Base-by-base conservation (phyloP, 2,888 invertebrate genomes). In the Limnephilus marmoratus region DNA sequence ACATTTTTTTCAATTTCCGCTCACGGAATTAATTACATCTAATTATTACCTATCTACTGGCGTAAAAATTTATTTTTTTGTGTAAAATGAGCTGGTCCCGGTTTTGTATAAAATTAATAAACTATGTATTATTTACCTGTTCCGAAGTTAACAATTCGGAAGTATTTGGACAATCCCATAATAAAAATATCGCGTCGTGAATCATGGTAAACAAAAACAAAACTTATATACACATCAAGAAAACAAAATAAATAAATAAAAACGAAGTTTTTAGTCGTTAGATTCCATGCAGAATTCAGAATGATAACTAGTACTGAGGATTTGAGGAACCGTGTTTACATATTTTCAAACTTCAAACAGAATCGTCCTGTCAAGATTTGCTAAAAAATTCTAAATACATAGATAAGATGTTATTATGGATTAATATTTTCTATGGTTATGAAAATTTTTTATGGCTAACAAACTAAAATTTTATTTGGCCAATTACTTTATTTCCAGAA, bases 141-240 rank as follows among this genome's bases (percentile, higher is more conserved):
- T 94, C 94, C 83, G 92, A 92, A 90, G 93, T 93, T 83, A 93
- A 93, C 86, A 93, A 93, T 90, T 95, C 94, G 34, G 94, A 94
- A 45, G 94, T 94, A 90, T 95, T 95, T 24, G 96, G 96, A 94
- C 96, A 97, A 94, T 97, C 97, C 97, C 97, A 97, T 90, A 97
- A 95, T 93, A 97, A 96, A 93, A 97, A 94, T 92, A 97, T 95
- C 41, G 97, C 96, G 94, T 97, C 97, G 94, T 97, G 97, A 92
- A 97, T 96, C 97, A 97, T 97, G 94, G 94, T 95, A 12, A 81
- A 86, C 5, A 15, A 68, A 68, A 7, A 5, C 68, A 68, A 68
- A 68, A 68, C 18, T 68, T 68, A 68, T 4, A 24, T 24, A 68
- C 68, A 68, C 68, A 68, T 24, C 9, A 68, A 68, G 9, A 68